A percentile compares a stretch with the other conserved stretches of the same genome.
phyloP scores from a whole-genome alignment of 2,888 invertebrate genomes.

The Xanthorhoe designata region DNA sequence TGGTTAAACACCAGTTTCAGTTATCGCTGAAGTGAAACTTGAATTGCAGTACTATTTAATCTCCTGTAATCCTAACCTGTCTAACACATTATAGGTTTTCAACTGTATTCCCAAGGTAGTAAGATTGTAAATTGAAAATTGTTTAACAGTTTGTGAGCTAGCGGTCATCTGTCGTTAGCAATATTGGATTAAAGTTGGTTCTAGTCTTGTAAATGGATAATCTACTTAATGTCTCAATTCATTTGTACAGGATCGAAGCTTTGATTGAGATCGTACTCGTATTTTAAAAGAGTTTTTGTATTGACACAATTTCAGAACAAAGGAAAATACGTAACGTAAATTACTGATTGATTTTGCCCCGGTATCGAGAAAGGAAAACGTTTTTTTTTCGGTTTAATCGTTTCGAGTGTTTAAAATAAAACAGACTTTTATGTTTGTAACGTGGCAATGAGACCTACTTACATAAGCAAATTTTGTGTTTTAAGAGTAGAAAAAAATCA shows the following conservation, averaged over 20 bases:
- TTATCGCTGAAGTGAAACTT: not conserved
- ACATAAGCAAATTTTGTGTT: no score
- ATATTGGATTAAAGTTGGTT: slow-evolving; percentile 34
- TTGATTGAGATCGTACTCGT: slow-evolving; percentile 6
- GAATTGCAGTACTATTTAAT: not conserved
- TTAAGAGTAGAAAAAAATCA: no score
- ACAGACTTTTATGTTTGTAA: no score
- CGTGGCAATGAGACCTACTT: no score
- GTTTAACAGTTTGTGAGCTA: slow-evolving; percentile 13
- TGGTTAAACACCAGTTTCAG: not conserved
- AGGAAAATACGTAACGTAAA: not conserved
- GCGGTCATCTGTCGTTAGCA: slow-evolving; percentile 40
- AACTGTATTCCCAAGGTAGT: not conserved
- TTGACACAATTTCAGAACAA: not conserved
- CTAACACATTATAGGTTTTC: not conserved
- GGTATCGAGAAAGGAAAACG: no score
- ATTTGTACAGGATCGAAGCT: slow-evolving; percentile 5
- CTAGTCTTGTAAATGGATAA: slow-evolving; percentile 20
- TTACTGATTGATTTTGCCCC: not conserved
- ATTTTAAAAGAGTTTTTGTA: not conserved
- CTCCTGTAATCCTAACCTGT: slow-evolving; percentile 8
- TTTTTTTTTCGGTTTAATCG: no score
- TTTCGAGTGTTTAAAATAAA: no score
- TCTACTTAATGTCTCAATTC: slow-evolving; percentile 15
- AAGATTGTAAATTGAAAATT: not conserved